Evolutionary conservation across 2,113 vertebrate species (phyloP), one percentile per base, ranked within the genome.

Genomic region (Sminthopsis crassicaudata): DNA sequence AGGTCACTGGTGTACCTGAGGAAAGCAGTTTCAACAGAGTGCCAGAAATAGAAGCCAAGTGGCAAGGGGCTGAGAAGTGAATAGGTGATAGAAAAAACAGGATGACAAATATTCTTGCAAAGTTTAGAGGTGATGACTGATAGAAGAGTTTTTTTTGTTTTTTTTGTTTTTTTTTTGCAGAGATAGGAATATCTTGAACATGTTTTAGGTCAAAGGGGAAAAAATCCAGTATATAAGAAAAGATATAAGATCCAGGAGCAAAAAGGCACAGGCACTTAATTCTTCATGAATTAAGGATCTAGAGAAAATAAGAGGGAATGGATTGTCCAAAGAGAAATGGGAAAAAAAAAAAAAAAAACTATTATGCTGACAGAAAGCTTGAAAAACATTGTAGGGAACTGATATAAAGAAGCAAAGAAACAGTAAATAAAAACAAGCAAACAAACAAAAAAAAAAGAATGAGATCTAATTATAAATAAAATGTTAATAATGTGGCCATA

Each of bases 391-490:
- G 8, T 2, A 53, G 24, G 89, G 46, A 9, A 26, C 0, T 91
- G 22, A 8, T 52, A 91, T 27, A 1, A 88, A 8, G 24, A 91
- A 57, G 76, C 30, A 12, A 19, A 91, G 60, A 5, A 57, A 57
- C 1, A 67, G 11, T 19, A 36, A 76, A 6, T 9, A 8, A 10
- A 48, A 92, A 92, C 11, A 19, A n/a, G n/a, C n/a, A n/a, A n/a
- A n/a, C n/a, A n/a, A n/a, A n/a, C n/a, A n/a, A n/a, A n/a, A n/a
- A 27, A 3, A 91, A 8, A 67, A 8, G 93, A 94, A 84, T 67
- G 55, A 94, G 11, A 94, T 90, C 48, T n/a, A 57, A 53, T 67
- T 76, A n/a, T 76, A 46, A 60, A 57, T 16, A 57, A 90, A 94
- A 92, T 84, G 48, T 53, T 91, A 95, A 90, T 42, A 42, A 8